Evolutionary conservation across 2,888 invertebrate species (phyloP), one percentile per base, ranked within the genome.

Genomic region (Aspidiotus destructor): DNA sequence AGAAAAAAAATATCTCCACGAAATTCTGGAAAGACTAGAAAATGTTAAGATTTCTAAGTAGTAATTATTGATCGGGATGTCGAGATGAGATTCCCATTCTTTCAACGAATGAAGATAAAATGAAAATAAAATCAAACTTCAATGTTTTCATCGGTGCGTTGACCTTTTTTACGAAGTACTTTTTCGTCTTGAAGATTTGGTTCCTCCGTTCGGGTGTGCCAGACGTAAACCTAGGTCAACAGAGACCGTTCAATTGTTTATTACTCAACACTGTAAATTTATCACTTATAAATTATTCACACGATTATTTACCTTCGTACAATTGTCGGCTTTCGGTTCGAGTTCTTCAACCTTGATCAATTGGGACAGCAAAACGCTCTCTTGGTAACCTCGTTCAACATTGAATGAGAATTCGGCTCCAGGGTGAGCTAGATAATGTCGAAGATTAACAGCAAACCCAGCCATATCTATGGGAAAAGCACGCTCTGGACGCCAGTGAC

Each of bases 381-480:
- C 94, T 78, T 92, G 91, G 77, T 86, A 89, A 15, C 98, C 98
- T 69, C 91, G 85, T 74, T 88, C 86, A 70, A 92, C 91, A 73
- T 88, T 86, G 74, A 88, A 88, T 0, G 89, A 87, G 78, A 99
- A 94, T 71, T 80, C 79, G 0, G 78, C 79, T 60, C 77, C 73
- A 0, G 86, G 84, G 74, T 86, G 84, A 16, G 84, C 80, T 7
- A 89, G 77, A 60, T 94, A 81, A 68, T 91, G 78, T 16, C 86
- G 84, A 2, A 90, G 79, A 76, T 91, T 92, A 54, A 95, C 86
- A 8, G 90, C 94, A 76, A 96, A 97, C 0, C 93, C 96, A 0
- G 98, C 98, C 98, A 99, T 99, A 76, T 99, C 98, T 52, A 96
- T 86, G 0, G 98, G 95, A 80, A 97, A 99, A 0, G 90, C 88